These are phyloP conservation scores for Synanceia verrucosa DNA, from an alignment of 2,797 vertebrate species.

Conservation along the genomic window DNA sequence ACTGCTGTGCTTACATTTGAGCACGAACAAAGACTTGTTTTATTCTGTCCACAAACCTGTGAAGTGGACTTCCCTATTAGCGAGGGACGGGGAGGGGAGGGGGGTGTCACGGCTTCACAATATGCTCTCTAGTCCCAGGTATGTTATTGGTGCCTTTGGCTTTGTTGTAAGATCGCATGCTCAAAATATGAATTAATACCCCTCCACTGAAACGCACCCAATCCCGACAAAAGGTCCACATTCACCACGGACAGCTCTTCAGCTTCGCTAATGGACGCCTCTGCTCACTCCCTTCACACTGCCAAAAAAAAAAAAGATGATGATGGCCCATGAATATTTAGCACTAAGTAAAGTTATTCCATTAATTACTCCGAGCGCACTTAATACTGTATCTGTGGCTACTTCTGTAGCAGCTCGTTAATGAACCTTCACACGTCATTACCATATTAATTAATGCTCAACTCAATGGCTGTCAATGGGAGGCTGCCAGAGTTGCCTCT, in stretches of 20 bases:
- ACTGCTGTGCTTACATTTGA: constrained; percentile 39
- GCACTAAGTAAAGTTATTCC: constrained; percentile 84
- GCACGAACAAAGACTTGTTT: constrained; percentile 70
- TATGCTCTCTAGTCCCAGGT: constrained; percentile 67
- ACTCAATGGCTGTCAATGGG: constrained; percentile 78
- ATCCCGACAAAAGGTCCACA: constrained; percentile 74
- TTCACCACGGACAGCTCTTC: constrained; percentile 80
- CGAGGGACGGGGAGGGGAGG: constrained; percentile 6
- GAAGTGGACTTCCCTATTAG: constrained; percentile 74
- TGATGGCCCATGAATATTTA: constrained; percentile 86
- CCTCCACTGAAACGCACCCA: constrained; percentile 78
- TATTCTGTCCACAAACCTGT: constrained; percentile 65
- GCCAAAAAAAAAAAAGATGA: constrained; percentile 68
- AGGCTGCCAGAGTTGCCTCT: constrained; percentile 60
- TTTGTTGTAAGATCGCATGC: constrained; percentile 76
- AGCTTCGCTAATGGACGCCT: constrained; percentile 85
- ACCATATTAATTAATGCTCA: constrained; percentile 84
- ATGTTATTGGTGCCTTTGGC: constrained; percentile 73
- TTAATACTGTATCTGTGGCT: constrained; percentile 80
- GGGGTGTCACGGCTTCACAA: constrained; percentile 65
- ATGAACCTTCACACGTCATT: constrained; percentile 83
- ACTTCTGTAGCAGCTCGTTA: constrained; percentile 76
- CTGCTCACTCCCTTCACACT: constrained; percentile 77
- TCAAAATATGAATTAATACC: constrained; percentile 80
- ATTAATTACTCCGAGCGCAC: constrained; percentile 83